Evolutionary conservation across 2,888 invertebrate genomes (phyloP), one percentile per base, ranked within the genome.

Genomic region (Microctonus brassicae): DNA sequence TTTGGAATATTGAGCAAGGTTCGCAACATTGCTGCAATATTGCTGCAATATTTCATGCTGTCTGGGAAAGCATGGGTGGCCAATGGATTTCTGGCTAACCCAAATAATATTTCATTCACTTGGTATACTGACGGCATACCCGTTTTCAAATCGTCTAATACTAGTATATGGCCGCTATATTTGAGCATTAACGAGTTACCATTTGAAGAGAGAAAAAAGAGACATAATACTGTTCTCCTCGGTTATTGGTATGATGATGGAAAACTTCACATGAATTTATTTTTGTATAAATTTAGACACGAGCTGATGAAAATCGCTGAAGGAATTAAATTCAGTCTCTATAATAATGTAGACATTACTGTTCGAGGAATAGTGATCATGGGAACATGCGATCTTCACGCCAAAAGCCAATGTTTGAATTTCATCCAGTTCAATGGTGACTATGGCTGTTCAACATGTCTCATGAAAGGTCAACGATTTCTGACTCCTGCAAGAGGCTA

Each of bases 301-400:
- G 29, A 72, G 11, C 29, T 64, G 20, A 34, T 33, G 20, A 17
- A 68, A 36, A 26, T 72, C 13, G 1, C 9, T 2, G 20, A 34
- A n/a, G 64, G 61, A 33, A 20, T 57, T 13, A 7, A 26, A n/a
- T 22, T 39, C 6, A 20, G 20, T 17, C 20, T 55, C 29, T 24
- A 34, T 10, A 52, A 22, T n/a, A n/a, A 24, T 29, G 10, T 20
- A 52, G 5, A 29, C 57, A 64, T 73, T 24, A 52, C 39, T 39
- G 70, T 75, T 42, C 36, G 36, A 62, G 71, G 70, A 9, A 71
- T 71, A 2, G 65, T 71, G 26, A 57, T 70, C 17, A 58, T 53
- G 39, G 74, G 76, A 5, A 73, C 72, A 26, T 71, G 73, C 24
- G 76, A 76, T 73, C 20, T 73, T 13, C 74, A 69, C 60, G 76